phyloP scores from a whole-genome alignment of 2,888 invertebrate genomes.

The Agapostemon virescens region DNA sequence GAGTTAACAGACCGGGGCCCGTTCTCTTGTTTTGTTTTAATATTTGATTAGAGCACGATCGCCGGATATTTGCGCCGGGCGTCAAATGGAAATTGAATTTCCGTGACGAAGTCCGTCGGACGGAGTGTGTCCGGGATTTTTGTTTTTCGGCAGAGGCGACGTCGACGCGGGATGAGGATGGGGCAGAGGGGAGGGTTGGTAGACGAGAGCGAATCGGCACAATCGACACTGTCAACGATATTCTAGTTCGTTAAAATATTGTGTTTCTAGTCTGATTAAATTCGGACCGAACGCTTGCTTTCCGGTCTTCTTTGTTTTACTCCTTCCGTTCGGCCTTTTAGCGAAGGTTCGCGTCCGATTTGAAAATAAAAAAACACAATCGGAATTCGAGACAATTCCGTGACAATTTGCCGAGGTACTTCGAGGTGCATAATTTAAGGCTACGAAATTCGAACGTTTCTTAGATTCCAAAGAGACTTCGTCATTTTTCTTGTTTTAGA shows the following conservation, averaged over 20 bases:
- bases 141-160: background rate
- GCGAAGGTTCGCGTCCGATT: background rate
- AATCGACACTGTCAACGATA: constrained; percentile 13
- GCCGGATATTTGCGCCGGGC: constrained; percentile 26
- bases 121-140: background rate
- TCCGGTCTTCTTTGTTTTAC: background rate
- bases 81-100: constrained; percentile 33
- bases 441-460: no score
- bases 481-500: no score
- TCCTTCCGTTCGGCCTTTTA: background rate
- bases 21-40: constrained; percentile 44
- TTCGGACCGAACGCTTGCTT: background rate
- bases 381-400: no score
- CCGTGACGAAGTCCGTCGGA: constrained; percentile 14
- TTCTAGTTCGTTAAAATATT: constrained; percentile 12
- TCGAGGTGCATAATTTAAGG: no score
- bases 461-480: no score
- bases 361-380: background rate
- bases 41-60: constrained; percentile 50
- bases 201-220: constrained; percentile 2
- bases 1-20: constrained; percentile 37
- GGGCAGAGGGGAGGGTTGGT: background rate
- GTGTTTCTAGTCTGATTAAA: background rate
- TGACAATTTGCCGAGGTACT: no score
- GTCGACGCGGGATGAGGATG: background rate